Evolutionary conservation across 2,113 vertebrate genomes (phyloP), one percentile per base, ranked within the genome.

Genomic region (Dromiciops gliroides): DNA sequence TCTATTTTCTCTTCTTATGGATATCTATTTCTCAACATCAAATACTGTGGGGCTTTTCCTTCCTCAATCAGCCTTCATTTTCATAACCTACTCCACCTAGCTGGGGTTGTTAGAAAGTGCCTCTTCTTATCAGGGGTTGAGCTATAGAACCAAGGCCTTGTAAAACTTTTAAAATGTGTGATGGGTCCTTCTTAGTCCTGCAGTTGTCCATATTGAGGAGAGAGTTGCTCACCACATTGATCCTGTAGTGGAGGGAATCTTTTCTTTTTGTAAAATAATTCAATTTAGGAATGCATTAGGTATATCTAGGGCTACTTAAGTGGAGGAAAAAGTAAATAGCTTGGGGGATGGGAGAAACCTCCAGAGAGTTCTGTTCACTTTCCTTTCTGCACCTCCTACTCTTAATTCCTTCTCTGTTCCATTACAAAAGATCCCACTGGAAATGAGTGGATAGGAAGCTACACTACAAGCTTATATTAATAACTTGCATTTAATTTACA

Each of bases 61-160:
- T 95, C 52, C 25, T 92, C 93, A 48, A 60, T 94, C 48, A 92
- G 88, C 24, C 92, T 93, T 96, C 4, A 75, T 94, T 92, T 95
- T 90, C 90, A 93, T 95, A 96, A 90, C 1, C 16, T 91, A 89
- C 48, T 93, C 88, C 89, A 31, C 3, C 48, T 94, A 94, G 89
- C 51, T 93, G 5, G 90, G 83, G 28, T 90, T 51, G 3, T 1
- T 92, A 96, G 24, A 23, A 97, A 95, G 48, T 60, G n/a, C 51
- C 51, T 60, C 2, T 50, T 92, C 94, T 89, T 89, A 91, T 93
- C 91, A 91, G 49, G 90, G 8, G 48, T 26, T 94, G 92, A 52
- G 60, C 12, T 23, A 89, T 90, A 89, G 0, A 94, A 31, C 26
- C 5, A 48, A 89, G 89, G 48, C 3, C 8, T 90, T 89, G 67